These are phyloP conservation scores for Odocoileus virginianus DNA, from an alignment of 2,113 vertebrate species.

Conservation along the genomic window DNA sequence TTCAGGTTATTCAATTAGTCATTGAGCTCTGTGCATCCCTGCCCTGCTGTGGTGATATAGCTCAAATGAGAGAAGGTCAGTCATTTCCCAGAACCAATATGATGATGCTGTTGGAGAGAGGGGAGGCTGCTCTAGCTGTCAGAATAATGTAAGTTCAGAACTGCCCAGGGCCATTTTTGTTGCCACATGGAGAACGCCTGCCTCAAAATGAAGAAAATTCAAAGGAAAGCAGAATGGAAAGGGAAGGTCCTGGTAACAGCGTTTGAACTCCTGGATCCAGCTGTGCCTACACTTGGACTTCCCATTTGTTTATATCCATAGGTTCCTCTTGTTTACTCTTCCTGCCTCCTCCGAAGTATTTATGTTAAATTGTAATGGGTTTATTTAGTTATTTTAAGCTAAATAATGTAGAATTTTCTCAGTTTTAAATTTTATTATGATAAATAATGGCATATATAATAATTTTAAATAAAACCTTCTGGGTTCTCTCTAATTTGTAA, in stretches of 20 bases:
- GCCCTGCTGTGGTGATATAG: background rate
- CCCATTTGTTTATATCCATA: background rate
- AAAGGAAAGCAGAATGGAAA: background rate
- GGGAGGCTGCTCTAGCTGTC: background rate
- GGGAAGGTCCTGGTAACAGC: background rate
- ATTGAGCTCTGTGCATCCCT: background rate
- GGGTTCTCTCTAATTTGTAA: background rate
- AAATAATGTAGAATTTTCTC: background rate
- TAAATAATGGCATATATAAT: background rate
- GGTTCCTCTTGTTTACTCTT: background rate
- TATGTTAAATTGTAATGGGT: background rate
- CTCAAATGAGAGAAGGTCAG: background rate
- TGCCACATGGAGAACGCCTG: background rate
- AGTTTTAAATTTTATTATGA: background rate
- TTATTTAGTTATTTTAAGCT: background rate
- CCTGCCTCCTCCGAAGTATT: background rate
- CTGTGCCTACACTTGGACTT: background rate
- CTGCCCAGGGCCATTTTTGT: background rate
- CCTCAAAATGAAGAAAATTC: background rate
- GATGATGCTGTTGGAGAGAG: background rate
- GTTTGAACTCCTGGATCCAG: background rate
- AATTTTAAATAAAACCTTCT: conserved; percentile 14
- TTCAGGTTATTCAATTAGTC: background rate
- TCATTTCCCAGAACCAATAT: background rate
- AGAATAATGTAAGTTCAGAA: background rate